A percentile compares a stretch with the other conserved stretches of the same genome.
These are phyloP conservation scores for Drosophila albomicans DNA, from an alignment of 1,140 invertebrate genomes.

Conservation along the genomic window DNA sequence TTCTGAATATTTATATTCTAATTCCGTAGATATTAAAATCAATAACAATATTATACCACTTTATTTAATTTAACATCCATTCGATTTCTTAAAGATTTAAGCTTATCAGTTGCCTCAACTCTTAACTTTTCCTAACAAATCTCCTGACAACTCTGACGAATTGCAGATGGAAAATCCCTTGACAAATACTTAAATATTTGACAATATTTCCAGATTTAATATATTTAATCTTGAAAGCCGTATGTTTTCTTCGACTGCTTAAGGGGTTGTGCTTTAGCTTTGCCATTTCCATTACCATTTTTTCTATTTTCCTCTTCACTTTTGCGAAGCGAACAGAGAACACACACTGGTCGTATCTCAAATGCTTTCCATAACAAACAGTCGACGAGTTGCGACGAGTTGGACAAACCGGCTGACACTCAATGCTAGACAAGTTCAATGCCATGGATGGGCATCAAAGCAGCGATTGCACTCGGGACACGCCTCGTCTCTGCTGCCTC, in stretches of 20 bases:
- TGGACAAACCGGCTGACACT: constrained; percentile 56
- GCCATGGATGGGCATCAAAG: constrained; percentile 75
- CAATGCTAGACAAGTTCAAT: constrained; percentile 72
- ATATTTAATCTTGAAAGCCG: constrained; percentile 3
- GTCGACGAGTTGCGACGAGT: constrained; percentile 26
- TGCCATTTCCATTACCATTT: neutral
- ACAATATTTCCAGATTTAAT: constrained; percentile 18
- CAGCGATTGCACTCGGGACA: constrained; percentile 38
- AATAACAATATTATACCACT: neutral
- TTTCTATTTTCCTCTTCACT: neutral
- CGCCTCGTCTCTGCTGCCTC: constrained; percentile 6
- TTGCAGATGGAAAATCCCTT: neutral
- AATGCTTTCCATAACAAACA: constrained; percentile 42
- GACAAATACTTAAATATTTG: neutral
- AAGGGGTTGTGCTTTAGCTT: neutral
- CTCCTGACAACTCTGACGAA: neutral
- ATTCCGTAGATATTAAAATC: no score
- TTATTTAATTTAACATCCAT: no score
- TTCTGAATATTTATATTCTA: no score
- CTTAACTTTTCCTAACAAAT: neutral
- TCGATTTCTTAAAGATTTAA: no score
- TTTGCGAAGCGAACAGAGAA: neutral
- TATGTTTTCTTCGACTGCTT: constrained; percentile 2
- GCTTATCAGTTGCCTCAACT: no score
- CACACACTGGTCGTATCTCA: constrained; percentile 16